phyloP scores from a whole-genome alignment of 2,888 invertebrate genomes.

The Chalcosyrphus nemorum region DNA sequence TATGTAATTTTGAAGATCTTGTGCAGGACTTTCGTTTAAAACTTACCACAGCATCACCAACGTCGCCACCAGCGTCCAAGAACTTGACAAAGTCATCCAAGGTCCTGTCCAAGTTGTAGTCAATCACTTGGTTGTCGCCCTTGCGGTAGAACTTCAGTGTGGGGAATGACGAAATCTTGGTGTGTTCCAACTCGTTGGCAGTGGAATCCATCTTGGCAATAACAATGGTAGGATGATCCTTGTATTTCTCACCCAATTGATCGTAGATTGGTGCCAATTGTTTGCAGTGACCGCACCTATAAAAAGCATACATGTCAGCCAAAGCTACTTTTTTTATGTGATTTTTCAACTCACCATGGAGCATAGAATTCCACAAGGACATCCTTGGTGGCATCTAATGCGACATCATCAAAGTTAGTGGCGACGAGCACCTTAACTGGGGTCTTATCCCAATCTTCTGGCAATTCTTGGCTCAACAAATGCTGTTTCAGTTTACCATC shows the following conservation, averaged over 20 bases:
- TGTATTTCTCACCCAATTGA: slow-evolving; percentile 96
- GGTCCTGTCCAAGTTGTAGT: slow-evolving; percentile 97
- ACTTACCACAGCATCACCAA: slow-evolving; percentile 86
- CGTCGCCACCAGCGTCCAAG: slow-evolving; percentile 94
- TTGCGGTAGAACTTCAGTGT: slow-evolving; percentile 97
- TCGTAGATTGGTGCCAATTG: slow-evolving; percentile 98
- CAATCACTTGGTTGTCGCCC: slow-evolving; percentile 92
- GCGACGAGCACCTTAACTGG: slow-evolving; percentile 97
- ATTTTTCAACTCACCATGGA: slow-evolving; percentile 88
- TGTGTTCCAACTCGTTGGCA: slow-evolving; percentile 97
- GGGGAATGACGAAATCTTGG: slow-evolving; percentile 97
- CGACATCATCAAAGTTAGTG: slow-evolving; percentile 97
- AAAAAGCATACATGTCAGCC: background rate
- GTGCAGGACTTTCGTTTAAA: too few species aligned
- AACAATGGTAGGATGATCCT: slow-evolving; percentile 90
- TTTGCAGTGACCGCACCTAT: slow-evolving; percentile 97
- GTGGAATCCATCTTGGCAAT: slow-evolving; percentile 99
- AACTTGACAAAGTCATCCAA: slow-evolving; percentile 96
- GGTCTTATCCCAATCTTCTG: slow-evolving; percentile 97
- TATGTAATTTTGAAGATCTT: background rate
- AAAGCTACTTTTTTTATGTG: background rate
- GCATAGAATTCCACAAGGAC: slow-evolving; percentile 99
- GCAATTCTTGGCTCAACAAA: slow-evolving; percentile 95
- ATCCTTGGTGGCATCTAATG: slow-evolving; percentile 91
- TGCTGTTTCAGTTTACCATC: slow-evolving; percentile 97